Evolutionary conservation across 2,113 vertebrate genomes (phyloP), one percentile per base, ranked within the genome.

Genomic region (Nymphicus hollandicus): DNA sequence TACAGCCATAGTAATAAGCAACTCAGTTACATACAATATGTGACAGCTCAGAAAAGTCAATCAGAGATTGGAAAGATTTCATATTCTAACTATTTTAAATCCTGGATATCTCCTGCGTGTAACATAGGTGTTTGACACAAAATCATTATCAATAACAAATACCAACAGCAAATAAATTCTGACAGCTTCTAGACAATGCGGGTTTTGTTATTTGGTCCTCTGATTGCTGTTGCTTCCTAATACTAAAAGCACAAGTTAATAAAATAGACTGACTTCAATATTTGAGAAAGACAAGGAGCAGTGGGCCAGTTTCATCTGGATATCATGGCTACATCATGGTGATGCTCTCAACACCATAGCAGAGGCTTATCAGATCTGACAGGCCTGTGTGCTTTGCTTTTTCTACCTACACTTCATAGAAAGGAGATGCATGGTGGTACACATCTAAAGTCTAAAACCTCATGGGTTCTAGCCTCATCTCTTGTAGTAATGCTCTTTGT

Each of bases 321-420:
- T 66, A 49, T 50, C 22, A 13, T 29, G 23, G 22, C 50, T 87
- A 13, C 0, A 0, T 53, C 37, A 18, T 15, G 15, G 11, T 49
- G 70, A 72, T 82, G 50, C 24, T 81, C 33, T 89, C 43, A 71
- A n/a, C 23, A 47, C 14, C 61, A 47, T 17, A 78, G 55, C 66
- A 81, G 69, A 70, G 35, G 15, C 15, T 46, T 66, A 14, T n/a
- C 24, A 66, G 28, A 50, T 31, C 35, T 50, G 29, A 39, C 31
- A 88, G 28, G 19, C 28, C 13, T 47, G 28, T 14, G 19, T 66
- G 28, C 31, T 72, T 82, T 56, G 23, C 24, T 65, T 82, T 71
- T 66, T 27, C 70, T 53, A 39, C 19, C 46, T 43, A 61, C 10
- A 7, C 35, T 53, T 72, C 19, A 37, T 29, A 49, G 1, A 1